phyloP scores from a whole-genome alignment of 2,113 vertebrate genomes.

The Channa maculata region DNA sequence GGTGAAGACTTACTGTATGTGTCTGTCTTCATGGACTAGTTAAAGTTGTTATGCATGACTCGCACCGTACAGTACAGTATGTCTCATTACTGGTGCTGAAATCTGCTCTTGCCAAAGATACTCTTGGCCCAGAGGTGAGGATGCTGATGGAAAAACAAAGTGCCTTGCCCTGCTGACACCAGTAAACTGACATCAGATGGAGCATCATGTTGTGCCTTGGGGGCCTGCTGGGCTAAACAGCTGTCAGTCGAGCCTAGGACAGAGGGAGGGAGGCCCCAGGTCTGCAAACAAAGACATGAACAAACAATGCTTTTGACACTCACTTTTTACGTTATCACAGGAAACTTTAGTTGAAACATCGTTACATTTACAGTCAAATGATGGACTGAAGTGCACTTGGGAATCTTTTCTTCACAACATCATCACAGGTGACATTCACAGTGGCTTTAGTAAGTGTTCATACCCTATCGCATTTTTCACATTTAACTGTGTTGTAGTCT shows the following conservation, averaged over 20 bases:
- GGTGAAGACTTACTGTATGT: slow-evolving; percentile 7
- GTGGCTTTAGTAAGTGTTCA: too few species aligned
- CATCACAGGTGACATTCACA: background rate
- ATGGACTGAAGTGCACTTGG: background rate
- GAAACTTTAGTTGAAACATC: slow-evolving; percentile 14
- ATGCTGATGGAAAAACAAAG: slow-evolving; percentile 66
- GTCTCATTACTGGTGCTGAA: slow-evolving; percentile 56
- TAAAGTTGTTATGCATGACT: slow-evolving; percentile 44
- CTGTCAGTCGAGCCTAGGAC: slow-evolving; percentile 61
- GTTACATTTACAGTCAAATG: background rate
- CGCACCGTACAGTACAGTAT: slow-evolving; percentile 12
- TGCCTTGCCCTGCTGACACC: slow-evolving; percentile 64
- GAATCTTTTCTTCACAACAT: background rate
- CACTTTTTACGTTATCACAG: background rate
- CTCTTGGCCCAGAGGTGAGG: slow-evolving; percentile 45
- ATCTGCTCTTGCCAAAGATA: slow-evolving; percentile 36
- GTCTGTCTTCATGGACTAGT: slow-evolving; percentile 50
- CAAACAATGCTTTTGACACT: slow-evolving; percentile 43
- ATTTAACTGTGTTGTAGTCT: too few species aligned
- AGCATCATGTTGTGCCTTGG: slow-evolving; percentile 53
- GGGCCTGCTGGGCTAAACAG: slow-evolving; percentile 65
- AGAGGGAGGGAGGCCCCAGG: slow-evolving; percentile 36
- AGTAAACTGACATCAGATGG: slow-evolving; percentile 74
- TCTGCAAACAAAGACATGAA: slow-evolving; percentile 34
- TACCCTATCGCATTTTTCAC: too few species aligned